phyloP scores from a whole-genome alignment of 2,113 vertebrate species.

The Tylochromis polylepis region DNA sequence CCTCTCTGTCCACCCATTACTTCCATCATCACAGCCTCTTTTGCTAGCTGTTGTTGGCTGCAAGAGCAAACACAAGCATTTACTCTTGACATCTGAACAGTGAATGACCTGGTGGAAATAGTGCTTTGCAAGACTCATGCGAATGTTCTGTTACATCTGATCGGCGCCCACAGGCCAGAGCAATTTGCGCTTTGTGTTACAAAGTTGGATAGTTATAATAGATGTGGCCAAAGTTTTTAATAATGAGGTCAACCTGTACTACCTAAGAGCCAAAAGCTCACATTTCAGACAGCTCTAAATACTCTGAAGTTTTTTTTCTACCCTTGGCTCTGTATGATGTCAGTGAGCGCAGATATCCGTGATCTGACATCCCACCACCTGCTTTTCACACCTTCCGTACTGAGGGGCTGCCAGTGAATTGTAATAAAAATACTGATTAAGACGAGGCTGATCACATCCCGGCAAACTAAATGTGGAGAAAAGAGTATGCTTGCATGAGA shows the following conservation, averaged over 20 bases:
- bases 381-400: fast-evolving
- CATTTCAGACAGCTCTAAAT: neutral
- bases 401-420: neutral
- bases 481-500: neutral
- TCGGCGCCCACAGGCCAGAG: neutral
- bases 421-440: neutral
- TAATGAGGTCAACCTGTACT: neutral
- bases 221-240: neutral
- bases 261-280: neutral
- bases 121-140: neutral
- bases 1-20: neutral
- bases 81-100: neutral
- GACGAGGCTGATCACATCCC: neutral
- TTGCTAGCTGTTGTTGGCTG: neutral
- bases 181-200: neutral
- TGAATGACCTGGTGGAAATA: neutral
- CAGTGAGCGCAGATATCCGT: neutral
- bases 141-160: neutral
- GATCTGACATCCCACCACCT: neutral
- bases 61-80: neutral
- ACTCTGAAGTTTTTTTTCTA: neutral
- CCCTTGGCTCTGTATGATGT: neutral
- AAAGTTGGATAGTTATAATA: neutral
- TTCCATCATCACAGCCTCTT: neutral
- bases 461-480: neutral